Conservation (phyloP, 2,888 invertebrate genomes). For the Calephelis perditalis region DNA sequence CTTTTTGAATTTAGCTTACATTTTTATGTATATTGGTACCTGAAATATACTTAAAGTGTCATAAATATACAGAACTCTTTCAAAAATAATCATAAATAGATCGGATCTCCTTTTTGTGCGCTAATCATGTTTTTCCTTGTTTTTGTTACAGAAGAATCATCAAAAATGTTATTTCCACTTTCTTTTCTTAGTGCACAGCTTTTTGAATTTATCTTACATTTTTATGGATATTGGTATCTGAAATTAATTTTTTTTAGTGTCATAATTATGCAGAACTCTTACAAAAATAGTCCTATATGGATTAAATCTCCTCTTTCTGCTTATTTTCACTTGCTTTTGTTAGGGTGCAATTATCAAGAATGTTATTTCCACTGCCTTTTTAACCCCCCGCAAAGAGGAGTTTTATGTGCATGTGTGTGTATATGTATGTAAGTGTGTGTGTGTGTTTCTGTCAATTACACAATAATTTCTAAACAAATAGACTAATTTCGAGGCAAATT, state of each 20-base stretch:
- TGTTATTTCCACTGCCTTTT: not conserved
- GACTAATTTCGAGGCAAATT: too few species aligned
- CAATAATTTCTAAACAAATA: too few species aligned
- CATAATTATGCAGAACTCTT: constrained; percentile 29
- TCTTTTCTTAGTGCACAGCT: too few species aligned
- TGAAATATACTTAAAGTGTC: too few species aligned
- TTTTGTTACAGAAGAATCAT: not conserved
- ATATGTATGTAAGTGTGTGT: too few species aligned
- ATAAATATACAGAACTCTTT: constrained; percentile 26
- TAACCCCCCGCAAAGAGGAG: too few species aligned
- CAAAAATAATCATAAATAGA: not conserved
- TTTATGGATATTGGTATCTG: too few species aligned
- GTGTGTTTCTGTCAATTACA: too few species aligned
- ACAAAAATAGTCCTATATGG: constrained; percentile 1
- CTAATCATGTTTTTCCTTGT: not conserved
- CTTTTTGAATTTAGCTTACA: too few species aligned
- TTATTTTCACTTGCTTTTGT: not conserved
- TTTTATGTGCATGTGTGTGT: too few species aligned
- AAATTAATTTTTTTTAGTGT: not conserved
- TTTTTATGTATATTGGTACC: too few species aligned
- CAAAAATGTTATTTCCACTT: not conserved
- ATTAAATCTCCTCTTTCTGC: not conserved
- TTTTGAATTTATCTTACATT: too few species aligned
- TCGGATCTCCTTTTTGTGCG: not conserved
- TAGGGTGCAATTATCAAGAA: not conserved